Base-by-base conservation (phyloP, 2,888 invertebrate species). In the Hanleya hanleyi region DNA sequence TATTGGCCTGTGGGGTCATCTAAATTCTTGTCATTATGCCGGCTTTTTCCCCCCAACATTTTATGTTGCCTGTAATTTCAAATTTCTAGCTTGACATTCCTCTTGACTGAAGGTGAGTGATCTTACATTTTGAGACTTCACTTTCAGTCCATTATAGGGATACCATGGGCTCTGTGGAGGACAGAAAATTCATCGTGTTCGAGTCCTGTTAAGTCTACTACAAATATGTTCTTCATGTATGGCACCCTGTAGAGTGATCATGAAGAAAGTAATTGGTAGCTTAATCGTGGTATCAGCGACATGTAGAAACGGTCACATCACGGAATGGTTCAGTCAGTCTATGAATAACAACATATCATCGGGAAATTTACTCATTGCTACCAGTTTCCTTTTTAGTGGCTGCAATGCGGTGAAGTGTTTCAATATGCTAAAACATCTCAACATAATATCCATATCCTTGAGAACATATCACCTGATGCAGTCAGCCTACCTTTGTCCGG, bases 261-360 rank as follows among this genome's bases (percentile, higher is more conserved):
- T n/a, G n/a, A n/a, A n/a, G n/a, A n/a, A n/a, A n/a, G n/a, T n/a
- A n/a, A n/a, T n/a, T n/a, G n/a, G n/a, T n/a, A n/a, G n/a, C n/a
- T n/a, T n/a, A n/a, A n/a, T n/a, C n/a, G n/a, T n/a, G n/a, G n/a
- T n/a, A n/a, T n/a, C n/a, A n/a, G n/a, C n/a, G n/a, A n/a, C n/a
- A n/a, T n/a, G n/a, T n/a, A n/a, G n/a, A 41, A 9, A 12, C 18
- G 41, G 41, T 9, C 41, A 41, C 41, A 9, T 9, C 9, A 41
- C 9, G 18, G 41, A 41, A 41, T 67, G 71, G 71, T 38, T 22
- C 7, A 71, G 57, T n/a, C 67, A 65, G 35, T 41, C 71, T 4
- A 33, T 35, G 36, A 41, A 49, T 5, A 50, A 65, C 0, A 51
- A n/a, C n/a, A 22, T 71, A 32, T 51, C 65, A 22, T 41, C 36